Evolutionary conservation across 2,888 invertebrate genomes (phyloP).

Genomic region (Neoaliturus tenellus): DNA sequence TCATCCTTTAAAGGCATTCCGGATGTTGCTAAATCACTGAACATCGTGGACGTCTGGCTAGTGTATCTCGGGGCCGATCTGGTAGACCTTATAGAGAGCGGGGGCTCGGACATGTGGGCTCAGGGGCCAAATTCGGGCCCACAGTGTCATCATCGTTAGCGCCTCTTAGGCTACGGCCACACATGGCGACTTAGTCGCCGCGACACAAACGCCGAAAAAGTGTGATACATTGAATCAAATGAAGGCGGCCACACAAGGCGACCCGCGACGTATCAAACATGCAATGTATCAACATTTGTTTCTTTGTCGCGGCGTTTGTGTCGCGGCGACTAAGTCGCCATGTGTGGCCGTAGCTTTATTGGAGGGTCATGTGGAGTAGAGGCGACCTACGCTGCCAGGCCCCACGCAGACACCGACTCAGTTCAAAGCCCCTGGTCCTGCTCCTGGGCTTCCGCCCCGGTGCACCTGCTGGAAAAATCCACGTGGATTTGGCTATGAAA

Average conservation of each 20-base stretch:
- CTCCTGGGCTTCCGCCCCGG: conserved; percentile 6
- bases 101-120: conserved; percentile 4
- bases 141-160: conserved; percentile 26
- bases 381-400: conserved; percentile 25
- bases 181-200: no score
- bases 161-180: no score
- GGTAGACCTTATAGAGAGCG: conserved; percentile 7
- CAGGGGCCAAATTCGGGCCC: conserved; percentile 14
- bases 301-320: no score
- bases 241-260: no score
- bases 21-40: neutral
- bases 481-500: no score
- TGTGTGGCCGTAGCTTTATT: no score
- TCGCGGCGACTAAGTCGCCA: no score
- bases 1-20: neutral
- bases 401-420: conserved; percentile 34
- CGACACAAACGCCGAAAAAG: no score
- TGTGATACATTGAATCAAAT: no score
- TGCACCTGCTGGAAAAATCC: no score
- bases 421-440: conserved; percentile 23
- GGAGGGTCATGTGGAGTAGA: neutral
- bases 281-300: no score
- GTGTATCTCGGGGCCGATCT: neutral
- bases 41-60: neutral
- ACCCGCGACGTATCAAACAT: no score